These are phyloP conservation scores for Motacilla tschutschensis DNA, from an alignment of 2,113 vertebrate species.

Conservation along the genomic window DNA sequence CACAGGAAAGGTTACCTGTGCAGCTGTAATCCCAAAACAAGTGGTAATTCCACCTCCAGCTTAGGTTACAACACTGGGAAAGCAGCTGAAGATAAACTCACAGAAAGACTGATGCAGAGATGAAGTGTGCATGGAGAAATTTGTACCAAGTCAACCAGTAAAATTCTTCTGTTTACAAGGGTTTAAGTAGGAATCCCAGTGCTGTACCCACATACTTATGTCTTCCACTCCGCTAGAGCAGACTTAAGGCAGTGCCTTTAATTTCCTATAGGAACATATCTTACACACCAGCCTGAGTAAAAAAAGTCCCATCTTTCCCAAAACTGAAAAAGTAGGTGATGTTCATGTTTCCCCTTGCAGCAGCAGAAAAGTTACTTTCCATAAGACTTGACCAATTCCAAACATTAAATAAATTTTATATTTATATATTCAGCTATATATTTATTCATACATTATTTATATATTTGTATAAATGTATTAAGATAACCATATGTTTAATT, in stretches of 20 bases:
- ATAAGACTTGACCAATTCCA: not conserved
- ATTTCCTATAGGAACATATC: not conserved
- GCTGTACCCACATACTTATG: accelerated
- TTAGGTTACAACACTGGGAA: not conserved
- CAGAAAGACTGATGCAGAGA: not conserved
- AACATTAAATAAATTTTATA: not conserved
- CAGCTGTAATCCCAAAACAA: not conserved
- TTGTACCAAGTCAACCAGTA: not conserved
- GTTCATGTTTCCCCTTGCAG: not conserved
- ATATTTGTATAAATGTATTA: not conserved
- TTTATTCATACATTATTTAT: not conserved
- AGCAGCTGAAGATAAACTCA: not conserved
- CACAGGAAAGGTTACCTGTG: not conserved
- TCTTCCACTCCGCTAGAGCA: not conserved
- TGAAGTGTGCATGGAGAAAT: not conserved
- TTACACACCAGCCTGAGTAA: not conserved
- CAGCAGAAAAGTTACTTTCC: not conserved
- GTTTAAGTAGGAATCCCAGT: not conserved
- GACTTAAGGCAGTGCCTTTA: not conserved
- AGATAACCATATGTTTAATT: not conserved
- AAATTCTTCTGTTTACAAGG: not conserved
- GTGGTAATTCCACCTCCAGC: not conserved
- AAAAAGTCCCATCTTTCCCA: not conserved
- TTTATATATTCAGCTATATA: not conserved
- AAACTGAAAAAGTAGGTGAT: not conserved